Conservation (phyloP, 2,888 invertebrate species). For the Sarcophaga subvicina region DNA sequence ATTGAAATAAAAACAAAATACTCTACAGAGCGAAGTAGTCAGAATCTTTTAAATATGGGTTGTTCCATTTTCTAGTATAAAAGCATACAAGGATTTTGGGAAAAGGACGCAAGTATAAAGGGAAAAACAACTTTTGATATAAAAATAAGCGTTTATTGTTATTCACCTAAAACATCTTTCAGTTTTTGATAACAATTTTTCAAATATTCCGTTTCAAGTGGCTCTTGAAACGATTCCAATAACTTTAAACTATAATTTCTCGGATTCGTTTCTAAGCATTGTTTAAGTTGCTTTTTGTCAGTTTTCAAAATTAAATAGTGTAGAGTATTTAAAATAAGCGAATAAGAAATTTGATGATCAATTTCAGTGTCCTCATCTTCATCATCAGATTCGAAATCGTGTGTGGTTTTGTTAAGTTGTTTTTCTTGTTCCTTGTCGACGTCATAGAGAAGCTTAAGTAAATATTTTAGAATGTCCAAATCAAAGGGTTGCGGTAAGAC, state of each 20-base stretch:
- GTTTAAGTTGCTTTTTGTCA: slow-evolving; percentile 62
- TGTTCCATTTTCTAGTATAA: background rate
- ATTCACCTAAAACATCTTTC: slow-evolving; percentile 55
- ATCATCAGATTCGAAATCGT: slow-evolving; percentile 74
- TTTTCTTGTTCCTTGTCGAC: slow-evolving; percentile 71
- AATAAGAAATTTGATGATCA: slow-evolving; percentile 73
- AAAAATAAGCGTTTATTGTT: background rate
- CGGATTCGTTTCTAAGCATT: slow-evolving; percentile 39
- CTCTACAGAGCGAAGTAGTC: no score
- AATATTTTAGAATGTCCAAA: slow-evolving; percentile 75
- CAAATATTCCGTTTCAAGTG: slow-evolving; percentile 72
- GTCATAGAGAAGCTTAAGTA: slow-evolving; percentile 77
- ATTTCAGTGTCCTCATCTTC: slow-evolving; percentile 71
- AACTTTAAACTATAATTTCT: slow-evolving; percentile 45
- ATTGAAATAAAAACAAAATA: no score
- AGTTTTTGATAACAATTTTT: slow-evolving; percentile 72
- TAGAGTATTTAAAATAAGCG: slow-evolving; percentile 64
- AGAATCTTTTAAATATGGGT: background rate
- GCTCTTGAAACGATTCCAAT: slow-evolving; percentile 52
- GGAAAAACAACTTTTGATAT: background rate
- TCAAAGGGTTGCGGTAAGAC: slow-evolving; percentile 79
- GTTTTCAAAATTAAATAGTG: slow-evolving; percentile 74
- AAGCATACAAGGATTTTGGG: background rate
- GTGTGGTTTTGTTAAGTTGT: slow-evolving; percentile 63
- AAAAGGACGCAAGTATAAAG: no score